These are phyloP conservation scores for Cinara cedri DNA, from an alignment of 2,888 invertebrate species.

Conservation along the genomic window DNA sequence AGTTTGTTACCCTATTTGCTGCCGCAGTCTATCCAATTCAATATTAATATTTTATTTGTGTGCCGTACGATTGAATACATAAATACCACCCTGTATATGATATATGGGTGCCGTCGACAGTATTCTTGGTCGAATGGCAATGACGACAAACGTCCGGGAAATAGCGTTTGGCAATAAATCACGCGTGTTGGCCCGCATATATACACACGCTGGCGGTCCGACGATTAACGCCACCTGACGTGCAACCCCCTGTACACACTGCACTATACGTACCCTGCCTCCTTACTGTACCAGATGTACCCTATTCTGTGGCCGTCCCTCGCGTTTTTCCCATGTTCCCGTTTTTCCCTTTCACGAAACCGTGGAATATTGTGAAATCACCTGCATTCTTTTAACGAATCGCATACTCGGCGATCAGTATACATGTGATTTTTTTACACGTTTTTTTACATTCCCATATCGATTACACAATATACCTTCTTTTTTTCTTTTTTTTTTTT, in stretches of 20 bases:
- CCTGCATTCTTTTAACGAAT: background rate
- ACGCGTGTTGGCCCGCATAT: conserved; percentile 14
- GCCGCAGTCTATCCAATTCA: too few species aligned
- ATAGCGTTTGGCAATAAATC: conserved; percentile 33
- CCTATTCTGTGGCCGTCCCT: background rate
- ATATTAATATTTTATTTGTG: too few species aligned
- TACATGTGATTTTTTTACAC: too few species aligned
- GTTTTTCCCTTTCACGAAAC: background rate
- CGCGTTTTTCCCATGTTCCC: background rate
- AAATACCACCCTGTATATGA: too few species aligned
- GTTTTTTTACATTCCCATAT: too few species aligned
- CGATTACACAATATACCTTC: too few species aligned
- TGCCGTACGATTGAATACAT: too few species aligned
- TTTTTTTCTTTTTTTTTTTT: too few species aligned
- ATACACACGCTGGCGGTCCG: background rate
- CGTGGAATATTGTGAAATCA: background rate
- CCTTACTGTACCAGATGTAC: background rate
- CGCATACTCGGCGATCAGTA: too few species aligned
- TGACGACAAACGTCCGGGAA: conserved; percentile 41
- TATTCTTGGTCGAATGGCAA: conserved; percentile 19
- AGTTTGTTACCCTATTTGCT: too few species aligned
- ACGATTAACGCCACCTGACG: conserved; percentile 32
- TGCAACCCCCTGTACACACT: background rate
- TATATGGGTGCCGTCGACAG: too few species aligned
- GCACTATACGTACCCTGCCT: background rate